A percentile compares a stretch with the other conserved stretches of the same genome.
Conservation (phyloP, 2,113 vertebrate genomes). For the Stegastes partitus region DNA sequence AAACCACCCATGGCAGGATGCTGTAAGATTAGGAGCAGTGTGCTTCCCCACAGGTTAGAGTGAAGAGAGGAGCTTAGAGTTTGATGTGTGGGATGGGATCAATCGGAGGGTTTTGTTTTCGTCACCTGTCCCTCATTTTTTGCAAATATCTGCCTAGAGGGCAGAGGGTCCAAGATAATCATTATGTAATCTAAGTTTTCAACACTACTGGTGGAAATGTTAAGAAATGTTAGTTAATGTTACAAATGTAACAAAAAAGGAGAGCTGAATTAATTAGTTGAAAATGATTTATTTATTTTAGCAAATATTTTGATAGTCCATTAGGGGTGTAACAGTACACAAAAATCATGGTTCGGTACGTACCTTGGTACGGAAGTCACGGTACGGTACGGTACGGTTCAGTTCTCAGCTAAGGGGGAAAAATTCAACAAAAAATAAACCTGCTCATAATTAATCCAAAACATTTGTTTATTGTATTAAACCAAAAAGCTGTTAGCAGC, state of each 20-base stretch:
- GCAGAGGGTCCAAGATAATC: not conserved
- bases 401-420: no score
- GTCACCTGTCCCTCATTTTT: not conserved
- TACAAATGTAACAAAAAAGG: no score
- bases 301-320: not conserved
- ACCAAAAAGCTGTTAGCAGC: no score
- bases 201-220: not conserved
- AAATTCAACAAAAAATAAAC: no score
- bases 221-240: no score
- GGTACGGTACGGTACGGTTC: no score
- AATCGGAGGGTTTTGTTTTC: constrained; percentile 24
- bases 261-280: not conserved
- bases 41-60: constrained; percentile 61
- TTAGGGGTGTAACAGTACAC: no score
- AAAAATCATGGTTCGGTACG: no score
- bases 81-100: constrained; percentile 3
- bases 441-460: no score
- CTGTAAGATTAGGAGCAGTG: constrained; percentile 72
- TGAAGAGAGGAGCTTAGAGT: constrained; percentile 25
- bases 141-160: not conserved
- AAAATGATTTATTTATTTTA: not conserved
- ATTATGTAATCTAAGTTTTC: not conserved
- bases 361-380: no score
- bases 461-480: no score
- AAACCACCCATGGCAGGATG: constrained; percentile 50